Base-by-base conservation (phyloP, 2,113 vertebrate genomes). In the Heterocephalus glaber region DNA sequence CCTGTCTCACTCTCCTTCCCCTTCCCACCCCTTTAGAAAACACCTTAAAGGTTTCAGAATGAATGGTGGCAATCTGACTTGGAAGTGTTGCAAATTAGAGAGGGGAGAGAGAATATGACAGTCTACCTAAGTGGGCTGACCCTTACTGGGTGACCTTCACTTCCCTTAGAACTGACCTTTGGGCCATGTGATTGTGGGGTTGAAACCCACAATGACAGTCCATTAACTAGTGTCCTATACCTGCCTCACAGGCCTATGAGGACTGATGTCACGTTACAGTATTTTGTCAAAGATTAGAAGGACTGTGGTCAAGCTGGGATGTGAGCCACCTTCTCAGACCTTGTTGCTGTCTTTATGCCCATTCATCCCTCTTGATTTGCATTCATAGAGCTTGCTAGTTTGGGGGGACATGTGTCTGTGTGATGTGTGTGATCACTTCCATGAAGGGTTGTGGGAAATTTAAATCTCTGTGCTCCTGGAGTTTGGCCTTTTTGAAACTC, bases 211-310 rank as follows among this genome's bases (percentile, higher is more conserved):
- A 3, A 1, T 5, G 84, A 68, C 63, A 26, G 8, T 79, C 82
- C 74, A 28, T 17, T 16, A 54, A 41, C n/a, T 66, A 11, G 5
- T 68, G 58, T n/a, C 38, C 22, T 10, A 47, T 5, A 20, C 44
- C 56, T 63, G 38, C 80, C n/a, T 92, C 94, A 63, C 80, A 86
- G 87, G 66, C 56, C 74, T 44, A 72, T 88, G 94, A 90, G 89
- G 74, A 84, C 30, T 20, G 33, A 38, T 11, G 38, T 58, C 65
- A 17, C 3, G 4, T 30, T 8, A 7, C 35, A 0, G 85, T n/a
- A 79, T 41, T 86, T 26, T 24, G 19, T 70, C 16, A 33, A 83
- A 76, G 85, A 76, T 80, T n/a, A 28, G 52, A 76, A 82, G 70
- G 54, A 38, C 44, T 0, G 33, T 28, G 76, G 68, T 28, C 35